Evolutionary conservation across 1,140 invertebrate species (phyloP).

Genomic region (Bombus terrestris): DNA sequence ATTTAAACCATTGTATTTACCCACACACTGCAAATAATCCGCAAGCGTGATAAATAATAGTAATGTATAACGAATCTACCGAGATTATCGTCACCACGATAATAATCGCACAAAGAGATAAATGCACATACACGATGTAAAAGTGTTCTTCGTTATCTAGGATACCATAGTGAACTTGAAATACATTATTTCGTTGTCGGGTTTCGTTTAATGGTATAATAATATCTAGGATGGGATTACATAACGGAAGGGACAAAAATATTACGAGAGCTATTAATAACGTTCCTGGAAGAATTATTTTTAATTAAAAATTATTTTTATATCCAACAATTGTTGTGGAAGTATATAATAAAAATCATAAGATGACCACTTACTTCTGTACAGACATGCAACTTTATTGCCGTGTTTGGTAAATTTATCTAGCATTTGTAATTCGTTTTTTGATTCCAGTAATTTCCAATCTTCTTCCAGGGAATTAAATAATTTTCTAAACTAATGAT

Average conservation of each 20-base stretch:
- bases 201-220: conserved; percentile 24
- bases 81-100: neutral
- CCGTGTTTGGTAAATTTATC: neutral
- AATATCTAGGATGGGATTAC: neutral
- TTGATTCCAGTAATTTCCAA: neutral
- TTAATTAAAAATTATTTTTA: neutral
- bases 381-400: neutral
- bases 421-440: neutral
- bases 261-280: neutral
- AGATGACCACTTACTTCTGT: neutral
- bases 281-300: neutral
- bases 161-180: neutral
- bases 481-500: conserved; percentile 14
- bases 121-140: neutral
- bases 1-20: conserved; percentile 11
- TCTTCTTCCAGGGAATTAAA: neutral
- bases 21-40: conserved; percentile 29
- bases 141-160: neutral
- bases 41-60: neutral
- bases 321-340: neutral
- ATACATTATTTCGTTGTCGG: neutral
- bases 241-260: neutral
- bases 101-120: neutral
- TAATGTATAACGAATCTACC: conserved; percentile 21
- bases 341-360: neutral